phyloP scores from a whole-genome alignment of 2,797 vertebrate genomes.

The Nyctibius grandis region DNA sequence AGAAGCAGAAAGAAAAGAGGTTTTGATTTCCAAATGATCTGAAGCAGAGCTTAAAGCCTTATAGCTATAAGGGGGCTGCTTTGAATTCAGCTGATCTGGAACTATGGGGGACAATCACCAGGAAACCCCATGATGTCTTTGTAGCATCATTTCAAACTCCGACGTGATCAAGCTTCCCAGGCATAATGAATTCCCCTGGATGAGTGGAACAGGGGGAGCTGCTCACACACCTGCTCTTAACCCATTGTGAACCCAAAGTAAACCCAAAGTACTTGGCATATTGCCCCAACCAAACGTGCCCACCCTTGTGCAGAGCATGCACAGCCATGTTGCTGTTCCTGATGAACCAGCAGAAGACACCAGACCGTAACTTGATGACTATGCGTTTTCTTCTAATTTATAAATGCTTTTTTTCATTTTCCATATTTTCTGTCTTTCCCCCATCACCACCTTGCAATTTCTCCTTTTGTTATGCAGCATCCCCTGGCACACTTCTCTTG shows the following conservation, averaged over 20 bases:
- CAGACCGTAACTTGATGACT: background rate
- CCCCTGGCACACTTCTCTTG: background rate
- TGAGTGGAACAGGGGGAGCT: background rate
- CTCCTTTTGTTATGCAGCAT: background rate
- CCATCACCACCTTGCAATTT: background rate
- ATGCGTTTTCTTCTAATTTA: background rate
- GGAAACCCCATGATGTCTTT: background rate
- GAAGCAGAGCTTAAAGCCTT: background rate
- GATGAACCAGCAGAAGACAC: background rate
- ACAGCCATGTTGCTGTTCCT: background rate
- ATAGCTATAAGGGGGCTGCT: background rate
- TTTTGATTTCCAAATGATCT: background rate
- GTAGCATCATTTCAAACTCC: background rate
- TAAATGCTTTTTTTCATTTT: background rate
- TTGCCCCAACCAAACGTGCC: background rate
- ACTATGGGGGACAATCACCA: background rate
- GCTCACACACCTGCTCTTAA: background rate
- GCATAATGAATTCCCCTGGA: background rate
- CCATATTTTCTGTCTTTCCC: background rate
- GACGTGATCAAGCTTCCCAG: background rate
- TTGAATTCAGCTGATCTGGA: background rate
- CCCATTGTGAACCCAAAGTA: background rate
- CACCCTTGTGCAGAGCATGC: background rate
- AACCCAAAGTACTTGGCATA: background rate
- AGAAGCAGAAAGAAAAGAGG: background rate